Evolutionary conservation across 2,888 invertebrate species (phyloP), one percentile per base, ranked within the genome.

Genomic region (Heliconius sara): DNA sequence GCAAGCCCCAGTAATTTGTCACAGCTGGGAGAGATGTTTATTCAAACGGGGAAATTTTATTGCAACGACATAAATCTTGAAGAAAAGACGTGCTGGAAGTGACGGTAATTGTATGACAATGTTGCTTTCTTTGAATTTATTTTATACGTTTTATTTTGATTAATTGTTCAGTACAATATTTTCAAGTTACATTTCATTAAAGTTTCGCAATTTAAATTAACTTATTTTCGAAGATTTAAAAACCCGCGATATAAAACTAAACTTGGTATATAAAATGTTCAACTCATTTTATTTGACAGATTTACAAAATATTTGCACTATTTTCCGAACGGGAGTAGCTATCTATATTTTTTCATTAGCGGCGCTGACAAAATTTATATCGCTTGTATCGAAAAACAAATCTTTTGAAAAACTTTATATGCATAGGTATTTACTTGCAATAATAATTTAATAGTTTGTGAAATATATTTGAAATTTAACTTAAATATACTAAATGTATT

Each of bases 41-140:
- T 94, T 94, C 94, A 93, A 93, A 94, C 91, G 91, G 92, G 89
- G 91, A 91, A 91, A 92, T 94, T 93, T 94, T 93, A 94, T 94
- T 93, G 93, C 92, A 92, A 92, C 89, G 89, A 92, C 91, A 93
- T 94, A 92, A 94, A 93, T 93, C 92, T 93, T 91, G 85, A 84
- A 82, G 85, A 85, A 86, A 89, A 89, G 89, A 88, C 90, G 89
- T 89, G 90, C 91, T 92, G 91, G 89, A 88, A 93, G 89, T 91
- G 92, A 91, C 91, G 89, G 90, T 91, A 91, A 92, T 91, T 90
- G 88, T 84, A 88, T 89, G 86, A 91, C 90, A 91, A 90, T 91
- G 89, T 89, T 86, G 85, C 87, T 82, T 82, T 73, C 73, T 60
- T 60, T n/a, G 39, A n/a, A 39, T 60, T 83, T 84, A 84, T 82